These are phyloP conservation scores for Orthosia gothica DNA, from an alignment of 2,888 invertebrate genomes.

Conservation along the genomic window DNA sequence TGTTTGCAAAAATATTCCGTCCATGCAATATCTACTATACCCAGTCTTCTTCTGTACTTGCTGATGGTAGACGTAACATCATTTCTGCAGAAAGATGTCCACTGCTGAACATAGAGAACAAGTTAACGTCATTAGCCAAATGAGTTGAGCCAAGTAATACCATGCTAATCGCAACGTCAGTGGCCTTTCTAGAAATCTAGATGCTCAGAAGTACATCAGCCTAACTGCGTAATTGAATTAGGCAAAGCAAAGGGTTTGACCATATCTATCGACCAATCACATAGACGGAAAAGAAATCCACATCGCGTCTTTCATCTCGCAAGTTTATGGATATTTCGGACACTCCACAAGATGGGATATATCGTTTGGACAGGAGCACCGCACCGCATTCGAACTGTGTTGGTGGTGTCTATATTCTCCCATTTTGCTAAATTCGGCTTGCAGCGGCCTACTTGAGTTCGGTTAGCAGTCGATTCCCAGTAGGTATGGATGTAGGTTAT, in stretches of 20 bases:
- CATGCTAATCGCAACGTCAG: too few relatives aligned
- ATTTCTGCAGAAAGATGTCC: too few relatives aligned
- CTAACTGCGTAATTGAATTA: too few relatives aligned
- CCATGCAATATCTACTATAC: background rate
- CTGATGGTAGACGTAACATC: background rate
- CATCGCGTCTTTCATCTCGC: too few relatives aligned
- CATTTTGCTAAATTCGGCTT: background rate
- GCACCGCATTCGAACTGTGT: background rate
- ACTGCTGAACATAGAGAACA: too few relatives aligned
- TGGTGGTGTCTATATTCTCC: too few relatives aligned
- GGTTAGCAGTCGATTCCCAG: background rate
- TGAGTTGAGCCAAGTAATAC: background rate
- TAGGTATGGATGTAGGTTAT: conserved; percentile 7
- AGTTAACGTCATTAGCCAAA: background rate
- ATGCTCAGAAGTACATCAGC: background rate
- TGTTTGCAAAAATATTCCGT: conserved; percentile 1
- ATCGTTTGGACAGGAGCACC: background rate
- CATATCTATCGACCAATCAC: too few relatives aligned
- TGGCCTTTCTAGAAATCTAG: too few relatives aligned
- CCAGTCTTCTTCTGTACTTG: background rate
- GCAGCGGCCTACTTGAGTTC: background rate
- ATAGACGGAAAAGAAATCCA: too few relatives aligned
- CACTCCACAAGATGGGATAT: background rate
- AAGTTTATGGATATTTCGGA: too few relatives aligned
- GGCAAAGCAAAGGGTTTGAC: too few relatives aligned